phyloP scores from a whole-genome alignment of 1,140 invertebrate genomes.

The Chironomus striatipennis region DNA sequence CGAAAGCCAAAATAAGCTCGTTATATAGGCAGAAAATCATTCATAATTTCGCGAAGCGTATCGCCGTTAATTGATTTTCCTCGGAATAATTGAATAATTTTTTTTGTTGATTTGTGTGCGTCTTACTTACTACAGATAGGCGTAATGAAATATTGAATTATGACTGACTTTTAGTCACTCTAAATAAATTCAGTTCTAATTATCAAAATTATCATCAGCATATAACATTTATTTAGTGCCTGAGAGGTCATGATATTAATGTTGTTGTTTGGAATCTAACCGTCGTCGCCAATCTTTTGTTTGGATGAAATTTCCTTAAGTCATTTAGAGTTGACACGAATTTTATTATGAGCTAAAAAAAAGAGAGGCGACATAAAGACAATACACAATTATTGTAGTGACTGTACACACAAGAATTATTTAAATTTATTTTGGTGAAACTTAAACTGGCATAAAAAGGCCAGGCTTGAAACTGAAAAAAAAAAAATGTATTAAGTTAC shows the following conservation, averaged over 20 bases:
- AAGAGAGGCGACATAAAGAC: not conserved
- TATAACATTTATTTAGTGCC: no score
- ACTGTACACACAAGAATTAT: not conserved
- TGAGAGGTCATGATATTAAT: no score
- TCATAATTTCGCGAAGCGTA: not conserved
- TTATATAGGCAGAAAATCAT: not conserved
- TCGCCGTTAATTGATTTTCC: not conserved
- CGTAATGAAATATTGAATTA: no score
- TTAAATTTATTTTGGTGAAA: not conserved
- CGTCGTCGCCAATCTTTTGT: no score
- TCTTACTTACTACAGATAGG: no score
- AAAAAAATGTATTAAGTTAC: not conserved
- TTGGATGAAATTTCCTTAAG: not conserved
- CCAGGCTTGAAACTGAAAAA: not conserved
- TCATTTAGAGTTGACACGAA: conserved; percentile 12
- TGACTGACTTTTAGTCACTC: no score
- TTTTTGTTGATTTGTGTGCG: no score
- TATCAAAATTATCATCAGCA: no score
- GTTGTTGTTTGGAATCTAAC: no score
- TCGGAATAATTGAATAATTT: not conserved
- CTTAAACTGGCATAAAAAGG: not conserved
- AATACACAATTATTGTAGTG: not conserved
- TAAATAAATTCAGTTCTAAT: no score
- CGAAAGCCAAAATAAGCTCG: not conserved
- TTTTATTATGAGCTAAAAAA: not conserved